A percentile compares a stretch with the other conserved stretches of the same genome.
phyloP scores from a whole-genome alignment of 2,113 vertebrate species.

The Semnopithecus entellus region DNA sequence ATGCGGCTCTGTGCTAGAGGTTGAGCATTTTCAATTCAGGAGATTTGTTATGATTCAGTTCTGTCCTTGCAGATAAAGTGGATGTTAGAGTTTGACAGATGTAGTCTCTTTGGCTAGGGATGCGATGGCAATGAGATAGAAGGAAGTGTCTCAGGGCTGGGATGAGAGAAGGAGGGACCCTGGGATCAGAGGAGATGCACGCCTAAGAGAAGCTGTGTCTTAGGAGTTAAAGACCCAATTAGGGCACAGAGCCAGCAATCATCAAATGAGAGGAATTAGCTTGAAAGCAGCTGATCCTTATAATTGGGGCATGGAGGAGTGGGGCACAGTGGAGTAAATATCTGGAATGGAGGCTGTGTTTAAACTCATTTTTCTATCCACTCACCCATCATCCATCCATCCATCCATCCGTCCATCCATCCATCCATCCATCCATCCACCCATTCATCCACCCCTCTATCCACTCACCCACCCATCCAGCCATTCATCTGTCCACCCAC shows the following conservation, averaged over 20 bases:
- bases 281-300: background rate
- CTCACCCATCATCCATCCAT: background rate
- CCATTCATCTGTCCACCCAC: fast-evolving
- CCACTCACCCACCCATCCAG: background rate
- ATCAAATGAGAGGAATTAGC: background rate
- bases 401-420: fast-evolving
- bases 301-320: fast-evolving
- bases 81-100: background rate
- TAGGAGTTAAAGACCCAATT: background rate
- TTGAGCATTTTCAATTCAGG: background rate
- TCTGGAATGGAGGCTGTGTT: background rate
- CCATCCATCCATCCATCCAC: fast-evolving
- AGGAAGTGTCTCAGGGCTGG: background rate
- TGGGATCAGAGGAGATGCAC: background rate
- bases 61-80: slow-evolving; percentile 4
- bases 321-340: background rate
- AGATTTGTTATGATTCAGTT: background rate
- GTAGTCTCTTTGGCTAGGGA: background rate
- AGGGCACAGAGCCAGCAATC: background rate
- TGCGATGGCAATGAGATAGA: background rate
- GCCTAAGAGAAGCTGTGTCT: background rate
- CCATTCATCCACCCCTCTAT: background rate
- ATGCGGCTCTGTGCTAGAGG: background rate
- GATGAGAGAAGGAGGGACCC: background rate
- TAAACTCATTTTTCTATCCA: background rate